Evolutionary conservation across 2,113 vertebrate genomes (phyloP), one percentile per base, ranked within the genome.

Genomic region (Strigops habroptila): DNA sequence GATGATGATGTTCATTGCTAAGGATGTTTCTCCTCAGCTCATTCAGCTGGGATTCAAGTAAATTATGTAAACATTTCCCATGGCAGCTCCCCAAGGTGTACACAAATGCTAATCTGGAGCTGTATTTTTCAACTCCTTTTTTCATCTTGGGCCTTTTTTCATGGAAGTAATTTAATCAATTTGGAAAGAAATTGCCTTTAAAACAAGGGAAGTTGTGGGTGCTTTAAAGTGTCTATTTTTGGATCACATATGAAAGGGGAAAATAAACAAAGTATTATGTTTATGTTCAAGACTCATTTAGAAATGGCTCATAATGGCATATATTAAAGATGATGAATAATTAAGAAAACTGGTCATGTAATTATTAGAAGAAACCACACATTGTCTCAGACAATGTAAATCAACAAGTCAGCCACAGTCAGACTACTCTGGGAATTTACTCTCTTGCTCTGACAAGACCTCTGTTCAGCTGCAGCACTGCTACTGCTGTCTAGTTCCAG

Each of bases 291-390:
- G 70, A 76, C 31, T 68, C 18, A 52, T 76, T 95, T 79, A 78
- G 57, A 89, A 86, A 92, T 1, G 4, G 27, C 44, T 89, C 3
- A 86, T 89, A 96, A 95, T 78, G 68, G 27, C 65, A 71, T 73
- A 84, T 73, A n/a, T 59, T 95, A 74, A 92, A 92, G 68, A 80
- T 90, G 65, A 93, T 97, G 95, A 94, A 93, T 91, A 96, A 93
- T 91, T 96, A 91, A 91, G 87, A 91, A 86, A 95, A 75, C 65
- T 30, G 73, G 75, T 80, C 89, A 63, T 93, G 88, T 80, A 96
- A 94, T 94, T 97, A 95, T 94, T 89, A 95, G 79, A 90, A 92
- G 86, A 95, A 97, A 95, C 86, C n/a, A 2, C 79, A 76, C 41
- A 71, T 94, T 96, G 76, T 96, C 79, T 91, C 65, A 79, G 84